Evolutionary conservation across 1,140 invertebrate genomes (phyloP).

Genomic region (Philopotamus ludificatus): DNA sequence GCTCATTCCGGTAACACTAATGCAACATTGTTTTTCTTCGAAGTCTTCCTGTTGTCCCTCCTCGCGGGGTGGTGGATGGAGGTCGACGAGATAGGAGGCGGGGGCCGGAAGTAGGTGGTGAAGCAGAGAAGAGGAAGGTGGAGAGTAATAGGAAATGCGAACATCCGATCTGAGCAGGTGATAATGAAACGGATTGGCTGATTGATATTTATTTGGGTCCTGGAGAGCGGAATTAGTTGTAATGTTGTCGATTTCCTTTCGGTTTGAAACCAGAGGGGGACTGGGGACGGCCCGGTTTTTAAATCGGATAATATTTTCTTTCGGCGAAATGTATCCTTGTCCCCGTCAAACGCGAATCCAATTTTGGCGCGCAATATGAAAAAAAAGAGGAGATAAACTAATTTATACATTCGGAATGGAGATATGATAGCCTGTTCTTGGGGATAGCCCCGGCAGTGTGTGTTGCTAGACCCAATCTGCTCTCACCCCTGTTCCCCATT

Average conservation of each 20-base stretch:
- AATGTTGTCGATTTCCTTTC: constrained; percentile 26
- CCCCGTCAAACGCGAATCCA: constrained; percentile 20
- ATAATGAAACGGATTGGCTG: constrained; percentile 42
- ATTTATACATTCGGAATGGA: constrained; percentile 3
- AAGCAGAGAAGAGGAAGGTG: background rate
- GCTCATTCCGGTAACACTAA: constrained; percentile 37
- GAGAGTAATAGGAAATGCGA: constrained; percentile 17
- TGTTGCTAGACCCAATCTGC: constrained; percentile 4
- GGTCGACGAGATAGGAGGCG: background rate
- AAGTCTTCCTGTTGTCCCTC: constrained; percentile 10
- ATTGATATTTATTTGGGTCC: constrained; percentile 43
- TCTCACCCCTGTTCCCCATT: constrained; percentile 49
- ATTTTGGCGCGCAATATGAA: constrained; percentile 22
- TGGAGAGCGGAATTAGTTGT: constrained; percentile 33
- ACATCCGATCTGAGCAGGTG: constrained; percentile 41
- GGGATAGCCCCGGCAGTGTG: constrained; percentile 6
- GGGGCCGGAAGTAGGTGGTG: constrained; percentile 19
- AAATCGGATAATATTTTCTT: background rate
- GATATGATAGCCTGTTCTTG: background rate
- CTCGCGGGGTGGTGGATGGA: background rate
- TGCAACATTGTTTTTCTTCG: constrained; percentile 42
- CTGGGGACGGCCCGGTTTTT: background rate
- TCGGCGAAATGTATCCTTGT: too few species aligned
- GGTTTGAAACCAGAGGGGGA: background rate
- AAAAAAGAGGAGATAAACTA: constrained; percentile 35